These are phyloP conservation scores for Hemibagrus guttatus DNA, from an alignment of 2,797 vertebrate species.

Conservation along the genomic window DNA sequence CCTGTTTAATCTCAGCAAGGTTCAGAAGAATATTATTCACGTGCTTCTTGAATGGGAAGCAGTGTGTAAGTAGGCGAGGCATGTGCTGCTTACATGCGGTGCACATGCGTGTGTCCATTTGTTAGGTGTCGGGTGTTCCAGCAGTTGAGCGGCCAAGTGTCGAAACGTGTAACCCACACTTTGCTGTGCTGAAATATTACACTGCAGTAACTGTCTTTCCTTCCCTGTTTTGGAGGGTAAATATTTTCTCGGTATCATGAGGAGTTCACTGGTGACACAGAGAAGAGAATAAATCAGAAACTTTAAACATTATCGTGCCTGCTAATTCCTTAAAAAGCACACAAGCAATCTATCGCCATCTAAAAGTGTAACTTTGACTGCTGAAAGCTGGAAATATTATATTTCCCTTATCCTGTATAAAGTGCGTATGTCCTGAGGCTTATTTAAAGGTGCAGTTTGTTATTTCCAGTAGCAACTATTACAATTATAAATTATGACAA, in stretches of 20 bases:
- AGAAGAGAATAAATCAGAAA: conserved; percentile 73
- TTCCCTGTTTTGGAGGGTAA: conserved; percentile 74
- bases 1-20: neutral
- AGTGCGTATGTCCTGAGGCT: too few relatives aligned
- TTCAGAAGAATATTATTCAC: neutral
- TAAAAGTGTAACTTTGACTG: neutral
- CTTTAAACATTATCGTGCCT: conserved; percentile 58
- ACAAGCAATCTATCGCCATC: conserved; percentile 54
- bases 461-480: neutral
- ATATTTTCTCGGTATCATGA: conserved; percentile 73
- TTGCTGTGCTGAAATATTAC: conserved; percentile 65
- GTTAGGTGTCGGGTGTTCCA: conserved; percentile 38
- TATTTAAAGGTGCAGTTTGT: neutral
- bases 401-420: neutral
- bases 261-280: conserved; percentile 64
- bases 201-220: conserved; percentile 63
- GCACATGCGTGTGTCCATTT: conserved; percentile 41
- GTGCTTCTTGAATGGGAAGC: neutral
- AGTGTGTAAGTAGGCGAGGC: neutral
- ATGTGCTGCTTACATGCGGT: conserved; percentile 5
- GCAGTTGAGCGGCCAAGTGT: conserved; percentile 65
- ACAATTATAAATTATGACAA: neutral
- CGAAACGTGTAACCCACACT: conserved; percentile 75
- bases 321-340: conserved; percentile 69
- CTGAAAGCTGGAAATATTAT: neutral